Evolutionary conservation across 2,797 vertebrate species (phyloP), one percentile per base, ranked within the genome.

Genomic region (Sparidentex hasta): DNA sequence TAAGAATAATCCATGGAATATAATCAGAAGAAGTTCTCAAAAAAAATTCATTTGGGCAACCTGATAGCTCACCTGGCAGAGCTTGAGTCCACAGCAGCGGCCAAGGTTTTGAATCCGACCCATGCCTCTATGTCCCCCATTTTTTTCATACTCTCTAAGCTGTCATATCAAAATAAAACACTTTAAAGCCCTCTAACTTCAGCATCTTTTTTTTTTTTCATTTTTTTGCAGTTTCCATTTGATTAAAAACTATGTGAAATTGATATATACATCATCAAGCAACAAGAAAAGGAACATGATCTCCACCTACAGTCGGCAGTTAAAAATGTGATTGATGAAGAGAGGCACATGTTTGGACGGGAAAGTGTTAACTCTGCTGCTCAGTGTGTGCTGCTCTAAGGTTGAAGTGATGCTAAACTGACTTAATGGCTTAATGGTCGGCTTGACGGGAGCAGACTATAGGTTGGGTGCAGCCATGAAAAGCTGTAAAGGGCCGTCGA

Each of bases 381-480:
- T 70, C 2, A 47, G 29, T 52, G 17, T 68, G 65, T 62, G 73
- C 47, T n/a, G n/a, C 63, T 48, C 27, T 51, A 18, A 65, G 33
- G 68, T 81, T 81, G 63, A 72, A 51, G 76, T 57, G 78, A 73
- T 29, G 76, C 72, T 81, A 70, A 85, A 83, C 82, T 79, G 78
- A 81, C 88, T 89, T 87, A 88, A 81, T 80, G 71, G 41, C 66
- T 90, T 64, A 71, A 88, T 74, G 80, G 80, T 48, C 62, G 81
- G 50, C 52, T 82, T 79, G 69, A 72, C 69, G 71, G 48, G 46
- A 52, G 21, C 65, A 78, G 48, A 56, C 74, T 74, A 47, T 48
- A 76, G 84, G 83, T 62, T 69, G 64, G 70, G 78, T 69, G 63
- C 73, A 85, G 83, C 80, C 65, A 62, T 76, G 41, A 71, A 41